Evolutionary conservation across 2,797 vertebrate species (phyloP).

Genomic region (Melanotaenia maccullochi): DNA sequence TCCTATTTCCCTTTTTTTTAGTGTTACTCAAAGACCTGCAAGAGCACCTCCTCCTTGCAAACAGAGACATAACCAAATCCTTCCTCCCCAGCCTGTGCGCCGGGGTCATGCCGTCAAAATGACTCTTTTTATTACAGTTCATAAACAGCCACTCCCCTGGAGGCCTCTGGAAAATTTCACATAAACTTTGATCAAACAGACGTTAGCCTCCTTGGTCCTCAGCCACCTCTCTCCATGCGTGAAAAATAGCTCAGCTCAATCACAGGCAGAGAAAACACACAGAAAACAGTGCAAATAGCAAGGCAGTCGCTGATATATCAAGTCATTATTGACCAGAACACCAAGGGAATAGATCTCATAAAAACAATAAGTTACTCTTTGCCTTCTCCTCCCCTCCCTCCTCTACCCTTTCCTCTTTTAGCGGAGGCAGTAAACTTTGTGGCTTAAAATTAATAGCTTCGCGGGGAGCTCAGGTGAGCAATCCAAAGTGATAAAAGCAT

Average conservation of each 20-base stretch:
- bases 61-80: conserved; percentile 87
- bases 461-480: conserved; percentile 84
- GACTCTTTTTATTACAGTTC: conserved; percentile 99
- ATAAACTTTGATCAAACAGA: conserved; percentile 99
- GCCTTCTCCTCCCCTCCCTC: conserved; percentile 44
- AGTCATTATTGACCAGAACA: conserved; percentile 87
- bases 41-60: conserved; percentile 64
- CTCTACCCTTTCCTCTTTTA: conserved; percentile 60
- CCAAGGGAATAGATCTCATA: conserved; percentile 86
- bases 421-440: conserved; percentile 84
- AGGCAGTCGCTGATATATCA: conserved; percentile 82
- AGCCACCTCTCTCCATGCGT: conserved; percentile 76
- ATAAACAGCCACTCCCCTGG: conserved; percentile 94
- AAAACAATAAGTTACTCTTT: conserved; percentile 87
- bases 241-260: conserved; percentile 84
- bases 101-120: conserved; percentile 93
- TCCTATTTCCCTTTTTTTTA: conserved; percentile 3
- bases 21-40: conserved; percentile 39
- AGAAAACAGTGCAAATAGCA: conserved; percentile 88
- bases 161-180: conserved; percentile 91
- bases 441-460: conserved; percentile 91
- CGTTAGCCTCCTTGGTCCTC: conserved; percentile 85
- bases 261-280: conserved; percentile 84
- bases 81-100: conserved; percentile 64
- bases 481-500: conserved; percentile 74